A percentile compares a stretch with the other conserved stretches of the same genome.
Evolutionary conservation across 1,140 invertebrate genomes (phyloP).

Genomic region (Sycophaga agraensis): DNA sequence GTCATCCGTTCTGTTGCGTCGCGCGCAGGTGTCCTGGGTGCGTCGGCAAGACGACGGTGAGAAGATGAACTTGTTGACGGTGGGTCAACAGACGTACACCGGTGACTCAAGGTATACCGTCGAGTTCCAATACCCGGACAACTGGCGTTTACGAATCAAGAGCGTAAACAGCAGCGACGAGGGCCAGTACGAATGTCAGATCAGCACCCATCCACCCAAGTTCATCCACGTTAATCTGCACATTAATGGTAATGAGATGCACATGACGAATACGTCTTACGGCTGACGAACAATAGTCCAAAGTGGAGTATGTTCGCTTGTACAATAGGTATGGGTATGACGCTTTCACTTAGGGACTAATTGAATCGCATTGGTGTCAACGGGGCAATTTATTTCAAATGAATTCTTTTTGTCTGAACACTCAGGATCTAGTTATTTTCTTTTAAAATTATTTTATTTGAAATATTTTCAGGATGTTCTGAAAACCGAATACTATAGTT

Average conservation of each 20-base stretch:
- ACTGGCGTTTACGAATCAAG: conserved; percentile 73
- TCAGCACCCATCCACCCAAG: conserved; percentile 74
- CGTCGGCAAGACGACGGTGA: conserved; percentile 65
- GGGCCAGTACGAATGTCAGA: conserved; percentile 75
- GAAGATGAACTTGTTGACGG: conserved; percentile 68
- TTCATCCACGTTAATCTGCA: conserved; percentile 71
- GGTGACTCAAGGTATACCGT: conserved; percentile 74
- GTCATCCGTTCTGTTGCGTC: neutral
- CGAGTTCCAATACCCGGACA: conserved; percentile 75
- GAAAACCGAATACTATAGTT: too few species aligned
- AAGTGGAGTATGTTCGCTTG: too few species aligned
- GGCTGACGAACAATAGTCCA: too few species aligned
- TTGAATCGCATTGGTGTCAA: too few species aligned
- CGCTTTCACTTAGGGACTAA: too few species aligned
- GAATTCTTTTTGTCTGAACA: too few species aligned
- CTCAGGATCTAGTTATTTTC: too few species aligned
- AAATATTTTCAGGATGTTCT: too few species aligned
- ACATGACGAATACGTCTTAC: too few species aligned
- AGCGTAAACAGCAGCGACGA: conserved; percentile 71
- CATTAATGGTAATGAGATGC: conserved; percentile 74
- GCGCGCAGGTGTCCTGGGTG: conserved; percentile 71
- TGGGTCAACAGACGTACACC: conserved; percentile 70
- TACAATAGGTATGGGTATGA: too few species aligned
- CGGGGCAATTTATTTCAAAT: too few species aligned
- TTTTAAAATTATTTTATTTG: too few species aligned